A percentile compares a stretch with the other conserved stretches of the same genome.
phyloP scores from a whole-genome alignment of 2,797 vertebrate genomes.

The Brotula barbata region DNA sequence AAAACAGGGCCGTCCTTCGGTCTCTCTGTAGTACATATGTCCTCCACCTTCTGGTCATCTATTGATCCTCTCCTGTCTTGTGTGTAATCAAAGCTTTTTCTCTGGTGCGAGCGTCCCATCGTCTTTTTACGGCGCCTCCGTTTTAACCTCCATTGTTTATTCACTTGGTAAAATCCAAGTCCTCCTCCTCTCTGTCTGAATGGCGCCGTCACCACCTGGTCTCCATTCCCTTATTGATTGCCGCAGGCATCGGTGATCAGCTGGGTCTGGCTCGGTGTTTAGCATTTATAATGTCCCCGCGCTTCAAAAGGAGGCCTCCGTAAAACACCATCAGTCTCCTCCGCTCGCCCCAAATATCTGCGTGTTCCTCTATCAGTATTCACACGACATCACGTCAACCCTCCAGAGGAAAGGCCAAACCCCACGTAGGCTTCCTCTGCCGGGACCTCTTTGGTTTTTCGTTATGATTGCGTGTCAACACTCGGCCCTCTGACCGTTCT shows the following conservation, averaged over 20 bases:
- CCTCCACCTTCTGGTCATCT: conserved; percentile 12
- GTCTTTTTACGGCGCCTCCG: conserved; percentile 60
- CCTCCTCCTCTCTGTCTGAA: conserved; percentile 62
- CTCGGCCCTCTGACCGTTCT: conserved; percentile 55
- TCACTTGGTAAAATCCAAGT: conserved; percentile 52
- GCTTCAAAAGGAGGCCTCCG: conserved; percentile 62
- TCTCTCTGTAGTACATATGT: not conserved
- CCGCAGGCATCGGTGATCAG: conserved; percentile 73
- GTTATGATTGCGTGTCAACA: conserved; percentile 68
- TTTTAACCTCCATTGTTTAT: conserved; percentile 51
- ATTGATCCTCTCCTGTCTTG: conserved; percentile 58
- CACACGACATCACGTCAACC: conserved; percentile 71
- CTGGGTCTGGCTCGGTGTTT: conserved; percentile 70
- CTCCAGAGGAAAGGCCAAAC: conserved; percentile 62
- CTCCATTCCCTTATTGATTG: conserved; percentile 74
- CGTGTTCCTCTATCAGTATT: conserved; percentile 67
- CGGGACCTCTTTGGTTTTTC: conserved; percentile 69
- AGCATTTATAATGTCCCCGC: conserved; percentile 69
- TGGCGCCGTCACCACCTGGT: conserved; percentile 73
- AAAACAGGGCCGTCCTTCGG: too few species aligned
- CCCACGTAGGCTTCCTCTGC: conserved; percentile 50
- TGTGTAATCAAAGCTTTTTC: conserved; percentile 60
- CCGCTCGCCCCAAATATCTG: conserved; percentile 56
- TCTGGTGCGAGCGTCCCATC: conserved; percentile 31
- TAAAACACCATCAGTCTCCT: conserved; percentile 56